Evolutionary conservation across 2,888 invertebrate genomes (phyloP).

Genomic region (Parapristionchus giblindavisi): DNA sequence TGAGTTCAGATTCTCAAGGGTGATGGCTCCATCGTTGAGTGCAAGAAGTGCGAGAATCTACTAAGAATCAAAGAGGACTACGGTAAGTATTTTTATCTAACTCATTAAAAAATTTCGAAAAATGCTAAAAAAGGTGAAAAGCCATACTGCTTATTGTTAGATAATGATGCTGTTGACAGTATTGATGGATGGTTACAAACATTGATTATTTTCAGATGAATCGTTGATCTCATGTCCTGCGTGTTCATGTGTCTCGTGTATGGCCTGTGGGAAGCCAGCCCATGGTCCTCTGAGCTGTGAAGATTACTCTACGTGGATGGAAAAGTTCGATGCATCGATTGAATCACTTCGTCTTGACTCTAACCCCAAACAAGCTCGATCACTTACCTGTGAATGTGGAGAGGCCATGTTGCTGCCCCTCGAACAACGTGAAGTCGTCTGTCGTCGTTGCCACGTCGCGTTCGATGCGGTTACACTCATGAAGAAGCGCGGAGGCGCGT

Average conservation of each 20-base stretch:
- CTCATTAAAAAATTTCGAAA: background rate
- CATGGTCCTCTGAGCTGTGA: constrained; percentile 16
- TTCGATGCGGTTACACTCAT: constrained; percentile 24
- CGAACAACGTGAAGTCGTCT: constrained; percentile 21
- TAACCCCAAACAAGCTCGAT: constrained; percentile 6
- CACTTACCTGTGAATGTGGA: constrained; percentile 23
- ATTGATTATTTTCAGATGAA: constrained; percentile 14
- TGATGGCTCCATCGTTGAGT: constrained; percentile 24
- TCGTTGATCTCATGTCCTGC: constrained; percentile 11
- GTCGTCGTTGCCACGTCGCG: constrained; percentile 23
- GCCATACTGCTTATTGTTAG: too few species aligned
- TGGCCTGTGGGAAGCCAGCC: constrained; percentile 6
- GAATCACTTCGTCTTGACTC: constrained; percentile 5
- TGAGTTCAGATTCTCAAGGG: constrained; percentile 32
- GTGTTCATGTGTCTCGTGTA: constrained; percentile 1
- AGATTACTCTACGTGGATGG: constrained; percentile 20
- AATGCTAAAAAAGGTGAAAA: background rate
- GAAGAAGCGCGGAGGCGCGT: constrained; percentile 28
- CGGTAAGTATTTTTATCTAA: constrained; percentile 5
- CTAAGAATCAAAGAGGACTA: constrained; percentile 18
- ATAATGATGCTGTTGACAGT: too few species aligned
- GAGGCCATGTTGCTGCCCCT: constrained; percentile 9
- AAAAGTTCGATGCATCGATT: background rate
- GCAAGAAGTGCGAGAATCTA: constrained; percentile 20
- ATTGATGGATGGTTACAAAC: background rate